Conservation (phyloP, 2,797 vertebrate genomes). For the Sphaeramia orbicularis region DNA sequence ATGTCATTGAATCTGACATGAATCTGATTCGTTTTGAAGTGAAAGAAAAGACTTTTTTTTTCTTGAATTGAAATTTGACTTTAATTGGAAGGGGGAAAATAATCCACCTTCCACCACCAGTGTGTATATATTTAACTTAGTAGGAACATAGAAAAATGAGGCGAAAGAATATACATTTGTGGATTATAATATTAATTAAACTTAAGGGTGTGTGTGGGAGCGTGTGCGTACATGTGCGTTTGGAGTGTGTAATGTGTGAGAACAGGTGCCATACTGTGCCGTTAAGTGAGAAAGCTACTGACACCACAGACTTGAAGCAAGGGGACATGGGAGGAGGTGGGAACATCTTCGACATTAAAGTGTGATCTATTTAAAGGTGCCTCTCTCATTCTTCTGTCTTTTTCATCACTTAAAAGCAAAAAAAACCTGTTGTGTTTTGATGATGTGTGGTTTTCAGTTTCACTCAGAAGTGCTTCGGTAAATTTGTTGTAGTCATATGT, state of each 20-base stretch:
- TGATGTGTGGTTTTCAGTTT: background rate
- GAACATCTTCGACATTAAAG: slow-evolving; percentile 72
- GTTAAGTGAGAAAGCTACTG: slow-evolving; percentile 70
- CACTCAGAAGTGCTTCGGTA: too few species aligned
- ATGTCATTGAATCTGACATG: background rate
- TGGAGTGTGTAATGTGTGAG: slow-evolving; percentile 10
- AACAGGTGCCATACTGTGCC: slow-evolving; percentile 60
- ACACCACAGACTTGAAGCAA: slow-evolving; percentile 55
- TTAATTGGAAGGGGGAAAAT: slow-evolving; percentile 6
- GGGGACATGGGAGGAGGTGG: slow-evolving; percentile 16
- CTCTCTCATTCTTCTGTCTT: slow-evolving; percentile 18
- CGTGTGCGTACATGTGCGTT: slow-evolving; percentile 4
- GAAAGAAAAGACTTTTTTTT: slow-evolving; percentile 6
- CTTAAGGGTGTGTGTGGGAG: slow-evolving; percentile 8
- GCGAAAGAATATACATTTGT: slow-evolving; percentile 64
- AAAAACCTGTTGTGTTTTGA: too few species aligned
- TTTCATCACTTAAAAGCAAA: slow-evolving; percentile 12
- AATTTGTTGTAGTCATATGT: too few species aligned
- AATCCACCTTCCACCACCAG: slow-evolving; percentile 11
- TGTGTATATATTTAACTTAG: slow-evolving; percentile 78
- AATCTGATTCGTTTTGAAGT: slow-evolving; percentile 25
- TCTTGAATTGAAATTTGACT: slow-evolving; percentile 30
- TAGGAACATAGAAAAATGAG: slow-evolving; percentile 64
- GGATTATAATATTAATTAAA: slow-evolving; percentile 62
- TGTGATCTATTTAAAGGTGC: slow-evolving; percentile 55